Base-by-base conservation (phyloP, 2,797 vertebrate genomes). In the Myotis planiceps region DNA sequence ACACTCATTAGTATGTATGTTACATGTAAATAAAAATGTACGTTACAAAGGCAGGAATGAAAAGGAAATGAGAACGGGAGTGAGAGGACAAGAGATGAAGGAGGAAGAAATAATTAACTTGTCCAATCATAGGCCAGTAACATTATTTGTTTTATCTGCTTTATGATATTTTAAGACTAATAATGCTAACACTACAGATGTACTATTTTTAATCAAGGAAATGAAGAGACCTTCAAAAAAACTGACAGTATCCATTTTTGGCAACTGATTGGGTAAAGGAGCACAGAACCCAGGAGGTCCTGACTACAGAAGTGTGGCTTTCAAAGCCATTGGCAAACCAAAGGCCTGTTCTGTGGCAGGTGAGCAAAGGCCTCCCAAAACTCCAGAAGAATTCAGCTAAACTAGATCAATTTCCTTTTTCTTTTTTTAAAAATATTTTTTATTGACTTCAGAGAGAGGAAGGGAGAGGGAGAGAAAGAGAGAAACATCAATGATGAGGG, bases 131-230 rank as follows among this genome's bases (percentile, higher is more conserved):
- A 60, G 53, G 19, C 9, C 29, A 53, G 27, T 9, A 39, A 7
- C 23, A 14, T 6, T 76, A 58, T 27, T 27, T 53, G 9, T 47
- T 71, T 19, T 34, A 55, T 27, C 29, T 86, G 8, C 8, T 34
- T 0, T 6, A 29, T 2, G 42, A 14, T 72, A 60, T 63, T 79
- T 55, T 63, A 78, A 53, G 55, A 32, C 13, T 6, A 25, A 63
- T 39, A 55, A 32, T 34, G 21, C 2, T 75, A 27, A 13, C 16
- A 12, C 65, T 53, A 16, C 12, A 27, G 10, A 45, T 39, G 39
- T 27, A 23, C 25, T 86, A 34, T 14, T 79, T 88, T 89, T 69
- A 37, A 16, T 79, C 60, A 82, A 37, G 25, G 32, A 53, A 83
- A 19, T 25, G 25, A 74, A 32, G 45, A 68, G 45, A 63, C 18